These are phyloP conservation scores for Drosophila pachea DNA, from an alignment of 1,140 invertebrate genomes.

Conservation along the genomic window DNA sequence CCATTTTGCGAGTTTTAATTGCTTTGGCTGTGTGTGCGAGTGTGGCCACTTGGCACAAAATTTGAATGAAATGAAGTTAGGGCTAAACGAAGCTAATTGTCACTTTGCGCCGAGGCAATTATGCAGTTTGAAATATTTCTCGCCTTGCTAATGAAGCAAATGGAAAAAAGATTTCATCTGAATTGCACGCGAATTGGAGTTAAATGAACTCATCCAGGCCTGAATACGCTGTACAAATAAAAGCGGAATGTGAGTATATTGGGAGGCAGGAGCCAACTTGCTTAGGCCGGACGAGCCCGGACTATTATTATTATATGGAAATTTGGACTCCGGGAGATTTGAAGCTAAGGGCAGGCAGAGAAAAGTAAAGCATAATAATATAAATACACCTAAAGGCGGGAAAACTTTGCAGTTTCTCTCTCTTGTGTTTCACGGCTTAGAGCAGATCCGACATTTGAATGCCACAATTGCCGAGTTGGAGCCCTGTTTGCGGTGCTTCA, in stretches of 20 bases:
- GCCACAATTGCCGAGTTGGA: conserved; percentile 13
- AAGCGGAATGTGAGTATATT: conserved; percentile 1
- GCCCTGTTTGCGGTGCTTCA: conserved; percentile 15
- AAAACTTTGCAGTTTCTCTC: not conserved
- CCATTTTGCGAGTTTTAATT: conserved; percentile 47
- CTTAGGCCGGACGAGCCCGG: too few species aligned
- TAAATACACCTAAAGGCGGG: not conserved
- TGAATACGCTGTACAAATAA: conserved; percentile 36
- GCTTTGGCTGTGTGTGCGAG: conserved; percentile 1
- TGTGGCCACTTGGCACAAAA: not conserved
- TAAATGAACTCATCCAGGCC: conserved; percentile 69
- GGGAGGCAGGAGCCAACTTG: not conserved
- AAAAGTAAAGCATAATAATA: conserved; percentile 8
- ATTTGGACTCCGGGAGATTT: not conserved
- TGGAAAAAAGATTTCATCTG: conserved; percentile 59
- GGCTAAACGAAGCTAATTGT: conserved; percentile 36
- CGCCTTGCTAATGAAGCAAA: conserved; percentile 59
- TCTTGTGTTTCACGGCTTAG: conserved; percentile 10
- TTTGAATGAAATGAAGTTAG: conserved; percentile 28
- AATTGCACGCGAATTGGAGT: conserved; percentile 71
- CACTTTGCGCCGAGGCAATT: conserved; percentile 50
- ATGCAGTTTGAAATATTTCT: conserved; percentile 22
- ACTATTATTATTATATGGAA: too few species aligned
- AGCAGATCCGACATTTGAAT: conserved; percentile 22
- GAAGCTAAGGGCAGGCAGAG: not conserved